These are phyloP conservation scores for Eueides isabella DNA, from an alignment of 1,140 invertebrate genomes.

Conservation along the genomic window DNA sequence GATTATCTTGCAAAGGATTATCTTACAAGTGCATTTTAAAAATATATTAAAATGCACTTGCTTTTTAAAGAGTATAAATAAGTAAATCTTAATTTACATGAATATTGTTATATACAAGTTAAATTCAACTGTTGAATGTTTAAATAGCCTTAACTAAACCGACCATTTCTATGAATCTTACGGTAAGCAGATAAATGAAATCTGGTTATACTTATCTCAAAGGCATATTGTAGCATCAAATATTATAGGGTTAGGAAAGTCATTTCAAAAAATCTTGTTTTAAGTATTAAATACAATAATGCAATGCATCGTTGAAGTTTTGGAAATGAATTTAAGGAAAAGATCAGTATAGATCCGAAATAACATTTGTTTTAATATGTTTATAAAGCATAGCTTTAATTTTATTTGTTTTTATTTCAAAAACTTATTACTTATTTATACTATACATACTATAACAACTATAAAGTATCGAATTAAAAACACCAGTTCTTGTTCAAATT, in stretches of 20 bases:
- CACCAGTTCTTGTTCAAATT: too few relatives aligned
- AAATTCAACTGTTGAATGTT: background rate
- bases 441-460: too few relatives aligned
- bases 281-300: slow-evolving; percentile 25
- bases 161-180: background rate
- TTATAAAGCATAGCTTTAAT: background rate
- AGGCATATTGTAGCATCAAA: too few relatives aligned
- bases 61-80: too few relatives aligned
- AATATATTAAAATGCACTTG: too few relatives aligned
- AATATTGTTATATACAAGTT: background rate
- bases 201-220: background rate
- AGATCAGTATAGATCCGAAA: background rate
- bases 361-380: background rate
- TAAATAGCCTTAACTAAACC: background rate
- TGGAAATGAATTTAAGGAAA: too few relatives aligned
- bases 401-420: background rate
- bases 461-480: too few relatives aligned
- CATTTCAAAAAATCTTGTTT: slow-evolving; percentile 20
- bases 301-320: slow-evolving; percentile 10
- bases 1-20: too few relatives aligned
- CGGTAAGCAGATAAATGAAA: slow-evolving; percentile 8
- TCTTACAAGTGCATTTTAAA: too few relatives aligned
- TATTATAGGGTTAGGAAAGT: slow-evolving; percentile 19
- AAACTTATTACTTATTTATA: too few relatives aligned
- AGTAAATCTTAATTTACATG: too few relatives aligned